Evolutionary conservation across 35 echinoderm and acorn worm genomes (phyloP).

Genomic region (Apostichopus parvimensis): DNA sequence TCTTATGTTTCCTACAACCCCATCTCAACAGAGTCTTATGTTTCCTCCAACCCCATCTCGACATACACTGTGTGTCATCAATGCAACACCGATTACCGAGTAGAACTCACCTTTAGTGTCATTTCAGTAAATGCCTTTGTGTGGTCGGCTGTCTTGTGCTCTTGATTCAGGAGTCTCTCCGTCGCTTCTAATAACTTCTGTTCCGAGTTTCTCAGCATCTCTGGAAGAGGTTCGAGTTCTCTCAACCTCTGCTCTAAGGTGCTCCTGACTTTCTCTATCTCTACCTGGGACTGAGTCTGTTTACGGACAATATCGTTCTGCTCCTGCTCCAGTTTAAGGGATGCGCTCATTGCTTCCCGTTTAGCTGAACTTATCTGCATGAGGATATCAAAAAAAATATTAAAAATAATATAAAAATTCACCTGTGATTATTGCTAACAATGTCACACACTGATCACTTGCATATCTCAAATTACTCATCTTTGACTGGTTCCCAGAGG

Average conservation of each 20-base stretch:
- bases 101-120: slow-evolving; percentile 71
- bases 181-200: slow-evolving; percentile 84
- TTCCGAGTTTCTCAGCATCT: slow-evolving; percentile 80
- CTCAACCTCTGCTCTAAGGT: slow-evolving; percentile 75
- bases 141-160: slow-evolving; percentile 75
- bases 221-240: slow-evolving; percentile 92
- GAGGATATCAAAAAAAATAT: background rate
- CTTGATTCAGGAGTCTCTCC: slow-evolving; percentile 72
- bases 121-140: slow-evolving; percentile 77
- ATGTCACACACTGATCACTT: too few species aligned
- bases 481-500: too few species aligned
- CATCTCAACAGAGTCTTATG: too few species aligned
- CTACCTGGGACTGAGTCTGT: slow-evolving; percentile 65
- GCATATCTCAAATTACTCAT: too few species aligned
- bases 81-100: too few species aligned
- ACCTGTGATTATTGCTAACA: too few species aligned
- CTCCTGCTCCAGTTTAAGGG: slow-evolving; percentile 72
- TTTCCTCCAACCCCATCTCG: too few species aligned
- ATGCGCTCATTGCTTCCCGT: slow-evolving; percentile 74
- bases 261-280: slow-evolving; percentile 80
- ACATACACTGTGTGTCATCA: too few species aligned
- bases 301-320: slow-evolving; percentile 61
- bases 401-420: too few species aligned
- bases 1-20: too few species aligned
- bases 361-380: slow-evolving; percentile 82